phyloP scores from a whole-genome alignment of 2,797 vertebrate genomes.

The Alcedo quadribrachys region DNA sequence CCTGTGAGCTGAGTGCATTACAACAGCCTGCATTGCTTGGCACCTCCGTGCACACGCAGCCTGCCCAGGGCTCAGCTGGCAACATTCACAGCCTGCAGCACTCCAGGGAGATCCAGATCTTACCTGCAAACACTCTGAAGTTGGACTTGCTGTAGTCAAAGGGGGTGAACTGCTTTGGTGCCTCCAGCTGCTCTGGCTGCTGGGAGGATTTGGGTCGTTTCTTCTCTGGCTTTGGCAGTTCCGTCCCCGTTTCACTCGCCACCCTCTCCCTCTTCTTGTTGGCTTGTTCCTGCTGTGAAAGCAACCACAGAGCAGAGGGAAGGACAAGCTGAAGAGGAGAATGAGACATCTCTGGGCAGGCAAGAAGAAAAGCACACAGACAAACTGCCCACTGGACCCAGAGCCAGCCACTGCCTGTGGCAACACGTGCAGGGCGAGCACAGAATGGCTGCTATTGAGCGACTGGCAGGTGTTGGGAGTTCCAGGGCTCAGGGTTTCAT shows the following conservation, averaged over 20 bases:
- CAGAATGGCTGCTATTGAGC: neutral
- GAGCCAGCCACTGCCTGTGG: neutral
- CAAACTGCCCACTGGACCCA: neutral
- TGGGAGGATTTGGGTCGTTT: slow-evolving; percentile 79
- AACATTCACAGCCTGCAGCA: neutral
- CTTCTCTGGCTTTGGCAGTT: slow-evolving; percentile 81
- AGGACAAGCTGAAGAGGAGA: neutral
- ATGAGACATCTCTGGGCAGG: neutral
- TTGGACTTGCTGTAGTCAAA: slow-evolving; percentile 94
- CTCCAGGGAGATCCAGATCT: neutral
- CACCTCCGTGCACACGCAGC: neutral
- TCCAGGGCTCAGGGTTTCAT: neutral
- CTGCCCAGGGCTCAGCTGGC: slow-evolving; percentile 31
- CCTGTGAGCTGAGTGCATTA: neutral
- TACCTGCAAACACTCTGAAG: slow-evolving; percentile 92
- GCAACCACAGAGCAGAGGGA: neutral
- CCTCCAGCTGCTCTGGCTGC: slow-evolving; percentile 65
- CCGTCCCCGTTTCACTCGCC: slow-evolving; percentile 72
- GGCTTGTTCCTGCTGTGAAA: slow-evolving; percentile 70
- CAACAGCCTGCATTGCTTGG: neutral
- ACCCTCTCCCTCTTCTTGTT: slow-evolving; percentile 79
- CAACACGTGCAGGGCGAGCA: neutral
- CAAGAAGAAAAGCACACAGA: neutral
- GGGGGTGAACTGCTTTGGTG: slow-evolving; percentile 81
- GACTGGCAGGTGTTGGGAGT: neutral